A percentile compares a stretch with the other conserved stretches of the same genome.
These are phyloP conservation scores for Cactoblastis cactorum DNA, from an alignment of 2,888 invertebrate species.

Conservation along the genomic window DNA sequence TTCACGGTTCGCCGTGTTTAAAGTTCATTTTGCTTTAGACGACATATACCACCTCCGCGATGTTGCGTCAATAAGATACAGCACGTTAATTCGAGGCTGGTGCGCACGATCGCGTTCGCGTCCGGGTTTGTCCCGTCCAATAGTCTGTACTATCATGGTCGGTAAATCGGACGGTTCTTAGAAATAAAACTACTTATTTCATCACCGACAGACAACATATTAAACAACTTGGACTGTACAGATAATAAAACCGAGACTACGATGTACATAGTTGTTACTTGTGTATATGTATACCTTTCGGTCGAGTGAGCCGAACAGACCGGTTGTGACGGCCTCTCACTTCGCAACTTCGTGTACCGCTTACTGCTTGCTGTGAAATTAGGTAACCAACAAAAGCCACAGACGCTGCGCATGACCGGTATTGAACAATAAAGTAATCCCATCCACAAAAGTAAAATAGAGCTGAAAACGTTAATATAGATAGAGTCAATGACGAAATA, in stretches of 20 bases:
- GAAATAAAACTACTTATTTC: constrained; percentile 44
- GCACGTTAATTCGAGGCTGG: constrained; percentile 68
- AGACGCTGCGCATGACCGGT: constrained; percentile 54
- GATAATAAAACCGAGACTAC: constrained; percentile 42
- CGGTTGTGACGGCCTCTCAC: constrained; percentile 77
- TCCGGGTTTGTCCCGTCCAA: constrained; percentile 69
- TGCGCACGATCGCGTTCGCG: constrained; percentile 64
- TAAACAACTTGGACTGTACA: constrained; percentile 30
- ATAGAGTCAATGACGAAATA: constrained; percentile 43
- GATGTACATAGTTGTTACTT: constrained; percentile 47
- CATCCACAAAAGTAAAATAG: constrained; percentile 39
- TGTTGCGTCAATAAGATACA: constrained; percentile 76
- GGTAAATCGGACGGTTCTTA: constrained; percentile 34
- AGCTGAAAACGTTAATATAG: constrained; percentile 36
- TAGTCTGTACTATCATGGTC: constrained; percentile 37
- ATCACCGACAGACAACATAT: constrained; percentile 28
- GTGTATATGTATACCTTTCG: constrained; percentile 61
- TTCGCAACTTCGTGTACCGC: constrained; percentile 72
- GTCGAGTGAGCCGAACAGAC: constrained; percentile 66
- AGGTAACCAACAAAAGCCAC: constrained; percentile 73
- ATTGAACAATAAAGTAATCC: constrained; percentile 58
- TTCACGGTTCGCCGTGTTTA: constrained; percentile 40
- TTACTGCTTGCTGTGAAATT: constrained; percentile 70
- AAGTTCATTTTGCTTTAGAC: constrained; percentile 55
- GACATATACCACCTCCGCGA: constrained; percentile 57